Evolutionary conservation across 2,888 invertebrate species (phyloP).

Genomic region (Agrotis puta): DNA sequence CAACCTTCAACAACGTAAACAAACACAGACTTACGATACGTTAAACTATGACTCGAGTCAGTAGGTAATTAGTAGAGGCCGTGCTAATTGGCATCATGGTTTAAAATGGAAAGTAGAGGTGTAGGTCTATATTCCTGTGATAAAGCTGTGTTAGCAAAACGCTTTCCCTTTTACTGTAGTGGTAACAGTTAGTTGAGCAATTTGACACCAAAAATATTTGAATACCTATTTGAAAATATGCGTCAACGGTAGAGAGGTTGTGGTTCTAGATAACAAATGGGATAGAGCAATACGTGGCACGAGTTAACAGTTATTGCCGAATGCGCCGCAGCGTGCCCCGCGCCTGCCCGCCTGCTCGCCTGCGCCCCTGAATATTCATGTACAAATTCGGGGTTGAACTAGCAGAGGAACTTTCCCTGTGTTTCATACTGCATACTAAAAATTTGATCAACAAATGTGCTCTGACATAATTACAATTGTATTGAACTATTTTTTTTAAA

Average conservation of each 20-base stretch:
- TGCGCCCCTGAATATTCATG: slow-evolving; percentile 86
- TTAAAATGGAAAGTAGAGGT: slow-evolving; percentile 62
- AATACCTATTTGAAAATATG: slow-evolving; percentile 59
- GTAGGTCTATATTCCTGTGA: slow-evolving; percentile 36
- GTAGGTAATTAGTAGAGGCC: slow-evolving; percentile 65
- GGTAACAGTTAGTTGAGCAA: slow-evolving; percentile 38
- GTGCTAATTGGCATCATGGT: slow-evolving; percentile 65
- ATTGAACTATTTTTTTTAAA: slow-evolving; percentile 9
- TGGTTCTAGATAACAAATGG: slow-evolving; percentile 70
- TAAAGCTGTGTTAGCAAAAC: slow-evolving; percentile 38
- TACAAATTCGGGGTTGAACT: slow-evolving; percentile 75
- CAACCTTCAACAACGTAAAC: slow-evolving; percentile 90
- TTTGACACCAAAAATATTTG: slow-evolving; percentile 52
- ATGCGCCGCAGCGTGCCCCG: slow-evolving; percentile 67
- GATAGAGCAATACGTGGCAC: slow-evolving; percentile 78
- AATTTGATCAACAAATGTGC: slow-evolving; percentile 57
- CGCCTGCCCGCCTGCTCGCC: slow-evolving; percentile 54
- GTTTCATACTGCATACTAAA: slow-evolving; percentile 66
- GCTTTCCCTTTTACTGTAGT: slow-evolving; percentile 51
- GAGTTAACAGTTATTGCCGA: slow-evolving; percentile 87
- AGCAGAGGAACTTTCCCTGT: slow-evolving; percentile 68
- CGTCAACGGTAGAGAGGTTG: slow-evolving; percentile 55
- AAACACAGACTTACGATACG: slow-evolving; percentile 84
- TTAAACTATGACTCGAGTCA: slow-evolving; percentile 72
- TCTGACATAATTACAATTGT: slow-evolving; percentile 25